Evolutionary conservation across 1,140 invertebrate species (phyloP), one percentile per base, ranked within the genome.

Genomic region (Ceratina calcarata): DNA sequence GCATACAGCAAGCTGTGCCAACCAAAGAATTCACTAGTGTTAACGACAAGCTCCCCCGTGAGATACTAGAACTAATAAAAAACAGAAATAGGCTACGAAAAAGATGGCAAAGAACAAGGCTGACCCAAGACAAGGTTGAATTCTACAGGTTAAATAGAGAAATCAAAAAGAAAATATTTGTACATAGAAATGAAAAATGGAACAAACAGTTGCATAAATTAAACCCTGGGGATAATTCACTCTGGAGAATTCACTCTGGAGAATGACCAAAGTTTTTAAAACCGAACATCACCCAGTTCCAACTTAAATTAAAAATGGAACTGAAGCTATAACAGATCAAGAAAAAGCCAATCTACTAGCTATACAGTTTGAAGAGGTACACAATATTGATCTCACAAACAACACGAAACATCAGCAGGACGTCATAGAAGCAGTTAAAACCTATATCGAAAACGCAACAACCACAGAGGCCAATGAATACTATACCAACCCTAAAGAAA

Each of bases 341-440:
- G 70, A 86, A 3, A 90, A 90, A 83, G 85, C 85, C 0, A 82
- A 90, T 60, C 24, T 87, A 57, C 49, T 90, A 27, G 87, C 86
- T 12, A 15, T 27, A 4, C 83, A 80, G 12, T 90, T 81, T 67
- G 85, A 89, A 80, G 27, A 83, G 18, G 84, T 89, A 10, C 84
- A 90, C 49, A 81, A 83, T 18, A 80, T 89, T 3, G 83, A 89
- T 27, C 15, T 84, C 0, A 66, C 15, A 24, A 84, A 85, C 22
- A 78, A 86, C 18, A 82, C 81, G 60, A 1, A 55, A 7, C 78
- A 87, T 32, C 86, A 87, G 80, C 37, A 71, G n/a, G 22, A 80
- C 24, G 77, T 87, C 58, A 75, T 80, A 15, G 15, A 73, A 60
- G n/a, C 18, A 60, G 75, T 81, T 20, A 64, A 37, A 37, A 45